Evolutionary conservation across 2,113 vertebrate genomes (phyloP).

Genomic region (Alethe castanea): DNA sequence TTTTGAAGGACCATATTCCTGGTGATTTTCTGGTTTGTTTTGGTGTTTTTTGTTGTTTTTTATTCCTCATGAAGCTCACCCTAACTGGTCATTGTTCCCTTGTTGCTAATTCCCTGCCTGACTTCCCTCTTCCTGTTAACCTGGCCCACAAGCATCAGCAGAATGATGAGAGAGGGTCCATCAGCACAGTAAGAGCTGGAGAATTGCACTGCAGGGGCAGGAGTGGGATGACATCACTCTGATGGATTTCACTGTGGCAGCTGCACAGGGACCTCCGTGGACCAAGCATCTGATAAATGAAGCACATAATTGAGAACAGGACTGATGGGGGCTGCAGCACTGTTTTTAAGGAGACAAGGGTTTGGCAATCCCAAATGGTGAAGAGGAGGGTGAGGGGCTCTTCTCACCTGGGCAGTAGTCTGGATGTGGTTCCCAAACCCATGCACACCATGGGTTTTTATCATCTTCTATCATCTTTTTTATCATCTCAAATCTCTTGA

Average conservation of each 20-base stretch:
- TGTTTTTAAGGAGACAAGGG: not conserved
- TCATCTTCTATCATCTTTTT: not conserved
- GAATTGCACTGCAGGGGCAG: conserved; percentile 52
- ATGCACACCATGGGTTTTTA: not conserved
- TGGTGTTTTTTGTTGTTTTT: not conserved
- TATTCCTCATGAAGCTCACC: not conserved
- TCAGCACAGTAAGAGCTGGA: conserved; percentile 19
- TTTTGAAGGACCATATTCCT: not conserved
- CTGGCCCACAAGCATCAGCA: not conserved
- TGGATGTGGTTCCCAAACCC: not conserved
- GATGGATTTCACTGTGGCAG: conserved; percentile 36
- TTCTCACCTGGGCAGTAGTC: not conserved
- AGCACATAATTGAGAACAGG: not conserved
- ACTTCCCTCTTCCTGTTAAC: not conserved
- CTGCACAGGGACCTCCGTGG: not conserved
- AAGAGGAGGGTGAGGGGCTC: not conserved
- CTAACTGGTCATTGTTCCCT: not conserved
- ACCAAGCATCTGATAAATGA: conserved; percentile 29
- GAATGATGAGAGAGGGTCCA: not conserved
- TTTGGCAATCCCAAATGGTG: not conserved
- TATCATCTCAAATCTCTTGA: not conserved
- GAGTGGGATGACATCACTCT: conserved; percentile 40
- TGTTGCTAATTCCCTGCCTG: not conserved
- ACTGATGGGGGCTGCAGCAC: not conserved
- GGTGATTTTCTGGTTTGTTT: not conserved